Evolutionary conservation across 1,140 invertebrate genomes (phyloP), one percentile per base, ranked within the genome.

Genomic region (Drosophila kurseongensis): DNA sequence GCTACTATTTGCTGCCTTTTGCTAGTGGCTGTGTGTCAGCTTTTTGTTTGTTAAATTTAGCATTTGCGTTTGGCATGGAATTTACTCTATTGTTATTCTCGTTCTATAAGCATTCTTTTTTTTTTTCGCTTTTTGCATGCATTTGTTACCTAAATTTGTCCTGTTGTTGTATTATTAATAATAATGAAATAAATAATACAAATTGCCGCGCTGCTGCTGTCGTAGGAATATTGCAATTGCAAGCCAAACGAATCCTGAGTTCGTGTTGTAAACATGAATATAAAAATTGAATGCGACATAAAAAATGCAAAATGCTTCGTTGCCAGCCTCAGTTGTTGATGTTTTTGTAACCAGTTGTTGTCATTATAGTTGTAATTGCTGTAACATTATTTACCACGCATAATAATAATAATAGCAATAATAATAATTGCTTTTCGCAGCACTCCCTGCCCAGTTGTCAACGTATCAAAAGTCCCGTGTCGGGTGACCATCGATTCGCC

Each of bases 401-500:
- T 48, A 71, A 69, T 69, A 69, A 14, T 40, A 61, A 47, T 62
- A 63, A 41, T 66, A 61, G 23, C 52, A 54, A 54, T 65, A 63
- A 54, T 54, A 54, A 38, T 68, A 68, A 60, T 67, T 79, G 51
- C 18, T 51, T 50, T 62, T 55, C 60, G 69, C 50, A 50, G 69
- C 51, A 41, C 38, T 56, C 29, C 41, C 27, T 14, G 32, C 71
- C 45, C 45, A 40, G 63, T 50, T 58, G 74, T 92, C 91, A 91
- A 91, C 91, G 91, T 85, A 92, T 92, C 78, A 92, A 63, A 36
- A 92, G 78, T 47, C 91, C 91, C 63, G 90, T 91, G 52, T 92
- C 91, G 23, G 89, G 80, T 29, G 91, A 90, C 91, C 91, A 92
- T 44, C 91, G 91, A 85, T 92, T 92, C 72, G 91, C 92, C 45